Conservation (phyloP, 2,113 vertebrate genomes). For the Podilymbus podiceps region DNA sequence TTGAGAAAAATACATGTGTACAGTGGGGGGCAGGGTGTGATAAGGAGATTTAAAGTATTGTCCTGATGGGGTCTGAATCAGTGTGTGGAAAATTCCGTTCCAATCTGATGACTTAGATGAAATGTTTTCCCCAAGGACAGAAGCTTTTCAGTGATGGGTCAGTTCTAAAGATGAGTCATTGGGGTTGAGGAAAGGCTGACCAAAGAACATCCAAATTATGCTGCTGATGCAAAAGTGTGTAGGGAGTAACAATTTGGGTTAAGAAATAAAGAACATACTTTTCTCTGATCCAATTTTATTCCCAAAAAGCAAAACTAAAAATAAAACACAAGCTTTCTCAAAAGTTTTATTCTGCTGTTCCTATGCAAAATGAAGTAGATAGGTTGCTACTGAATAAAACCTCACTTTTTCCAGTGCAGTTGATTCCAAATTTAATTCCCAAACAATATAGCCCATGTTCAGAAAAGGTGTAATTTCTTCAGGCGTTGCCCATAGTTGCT, state of each 20-base stretch:
- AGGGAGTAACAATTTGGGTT: conserved; percentile 22
- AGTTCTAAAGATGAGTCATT: conserved; percentile 56
- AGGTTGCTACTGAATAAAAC: neutral
- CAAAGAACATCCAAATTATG: neutral
- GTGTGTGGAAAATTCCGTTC: neutral
- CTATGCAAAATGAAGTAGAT: neutral
- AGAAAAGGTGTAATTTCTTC: neutral
- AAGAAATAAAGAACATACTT: conserved; percentile 23
- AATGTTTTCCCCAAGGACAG: neutral
- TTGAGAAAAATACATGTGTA: neutral
- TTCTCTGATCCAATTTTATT: neutral
- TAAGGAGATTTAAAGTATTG: neutral
- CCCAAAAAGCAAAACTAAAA: conserved; percentile 32
- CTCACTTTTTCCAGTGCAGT: neutral
- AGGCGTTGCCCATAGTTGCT: neutral
- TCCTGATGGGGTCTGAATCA: neutral
- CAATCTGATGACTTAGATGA: neutral
- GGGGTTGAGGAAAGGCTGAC: conserved; percentile 21
- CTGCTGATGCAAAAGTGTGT: neutral
- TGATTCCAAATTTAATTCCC: neutral
- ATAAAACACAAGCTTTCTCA: conserved; percentile 38
- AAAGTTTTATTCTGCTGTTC: neutral
- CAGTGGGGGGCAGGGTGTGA: neutral
- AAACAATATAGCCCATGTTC: neutral
- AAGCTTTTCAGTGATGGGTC: neutral